These are phyloP conservation scores for Yasuhikotakia modesta DNA, from an alignment of 2,797 vertebrate species.

Conservation along the genomic window DNA sequence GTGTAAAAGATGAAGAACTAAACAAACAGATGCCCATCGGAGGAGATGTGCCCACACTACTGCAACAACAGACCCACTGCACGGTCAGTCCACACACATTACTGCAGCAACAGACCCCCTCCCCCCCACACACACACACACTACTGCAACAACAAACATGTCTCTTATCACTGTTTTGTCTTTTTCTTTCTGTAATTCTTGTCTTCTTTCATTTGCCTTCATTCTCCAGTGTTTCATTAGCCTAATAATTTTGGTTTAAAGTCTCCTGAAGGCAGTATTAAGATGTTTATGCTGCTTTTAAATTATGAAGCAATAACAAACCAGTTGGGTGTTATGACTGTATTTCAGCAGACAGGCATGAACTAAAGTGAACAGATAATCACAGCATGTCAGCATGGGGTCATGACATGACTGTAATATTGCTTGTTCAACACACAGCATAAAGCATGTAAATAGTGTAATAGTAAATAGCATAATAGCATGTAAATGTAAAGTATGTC, in stretches of 20 bases:
- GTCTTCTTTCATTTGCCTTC: neutral
- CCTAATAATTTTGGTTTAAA: neutral
- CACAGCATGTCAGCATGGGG: too few relatives aligned
- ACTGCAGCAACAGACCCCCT: slow-evolving; percentile 70
- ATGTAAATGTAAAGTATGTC: too few relatives aligned
- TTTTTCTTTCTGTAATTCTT: too few relatives aligned
- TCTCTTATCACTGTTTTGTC: neutral
- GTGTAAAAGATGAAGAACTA: slow-evolving; percentile 90
- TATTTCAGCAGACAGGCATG: too few relatives aligned
- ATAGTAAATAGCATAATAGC: too few relatives aligned
- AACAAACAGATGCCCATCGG: slow-evolving; percentile 94
- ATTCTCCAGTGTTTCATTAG: neutral
- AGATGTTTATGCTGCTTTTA: neutral
- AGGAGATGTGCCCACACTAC: slow-evolving; percentile 90
- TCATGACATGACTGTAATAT: too few relatives aligned
- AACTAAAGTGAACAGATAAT: too few relatives aligned
- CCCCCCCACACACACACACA: slow-evolving; percentile 6
- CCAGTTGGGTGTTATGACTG: too few relatives aligned
- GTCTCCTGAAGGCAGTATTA: neutral
- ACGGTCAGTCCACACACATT: slow-evolving; percentile 69
- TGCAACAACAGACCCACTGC: slow-evolving; percentile 91
- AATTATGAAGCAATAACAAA: neutral
- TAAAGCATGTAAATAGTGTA: too few relatives aligned
- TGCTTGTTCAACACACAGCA: too few relatives aligned
- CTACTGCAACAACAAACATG: too few relatives aligned